phyloP scores from a whole-genome alignment of 2,113 vertebrate genomes.

The Muntiacus reevesi region DNA sequence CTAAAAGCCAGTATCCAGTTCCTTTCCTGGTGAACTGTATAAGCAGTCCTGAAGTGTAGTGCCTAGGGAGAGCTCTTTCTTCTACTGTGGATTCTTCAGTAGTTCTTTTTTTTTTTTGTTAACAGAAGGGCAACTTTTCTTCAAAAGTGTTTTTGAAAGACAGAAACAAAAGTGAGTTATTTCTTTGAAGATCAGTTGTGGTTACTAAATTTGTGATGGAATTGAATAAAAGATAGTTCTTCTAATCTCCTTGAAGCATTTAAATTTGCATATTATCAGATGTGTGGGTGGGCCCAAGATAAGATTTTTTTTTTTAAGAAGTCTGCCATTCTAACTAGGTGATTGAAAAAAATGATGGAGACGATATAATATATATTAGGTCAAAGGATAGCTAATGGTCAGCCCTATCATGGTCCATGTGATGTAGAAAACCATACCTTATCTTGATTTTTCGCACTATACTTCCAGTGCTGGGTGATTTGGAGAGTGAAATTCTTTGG shows the following conservation, averaged over 20 bases:
- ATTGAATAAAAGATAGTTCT: neutral
- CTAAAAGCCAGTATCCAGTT: neutral
- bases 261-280: constrained; percentile 44
- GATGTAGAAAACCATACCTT: neutral
- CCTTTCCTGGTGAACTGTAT: neutral
- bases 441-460: neutral
- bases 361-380: neutral
- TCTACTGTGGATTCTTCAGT: constrained; percentile 17
- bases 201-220: constrained; percentile 50
- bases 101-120: constrained; percentile 25
- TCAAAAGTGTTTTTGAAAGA: constrained; percentile 55
- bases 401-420: neutral
- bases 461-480: constrained; percentile 18
- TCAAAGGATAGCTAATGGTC: neutral
- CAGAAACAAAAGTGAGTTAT: constrained; percentile 59
- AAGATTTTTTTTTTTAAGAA: neutral
- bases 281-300: neutral
- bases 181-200: constrained; percentile 48
- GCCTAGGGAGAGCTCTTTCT: constrained; percentile 40
- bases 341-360: constrained; percentile 43
- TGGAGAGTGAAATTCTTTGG: constrained; percentile 43
- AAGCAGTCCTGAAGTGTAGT: neutral
- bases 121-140: constrained; percentile 56
- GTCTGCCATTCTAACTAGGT: neutral
- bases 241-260: constrained; percentile 47